These are phyloP conservation scores for Germaria angustata DNA, from an alignment of 2,888 invertebrate genomes.

Conservation along the genomic window DNA sequence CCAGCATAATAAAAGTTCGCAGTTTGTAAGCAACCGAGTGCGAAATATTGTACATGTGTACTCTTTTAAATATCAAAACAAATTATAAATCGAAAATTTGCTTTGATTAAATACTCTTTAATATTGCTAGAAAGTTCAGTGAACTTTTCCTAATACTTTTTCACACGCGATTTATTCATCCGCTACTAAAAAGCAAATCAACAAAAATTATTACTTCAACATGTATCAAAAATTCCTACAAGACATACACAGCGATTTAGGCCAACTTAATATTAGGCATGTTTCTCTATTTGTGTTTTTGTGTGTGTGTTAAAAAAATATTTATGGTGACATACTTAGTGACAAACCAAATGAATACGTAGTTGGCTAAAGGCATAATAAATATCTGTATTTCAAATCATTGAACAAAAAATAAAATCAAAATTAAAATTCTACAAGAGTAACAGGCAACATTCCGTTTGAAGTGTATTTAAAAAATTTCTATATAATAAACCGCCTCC, in stretches of 20 bases:
- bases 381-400: background rate
- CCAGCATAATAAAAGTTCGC: background rate
- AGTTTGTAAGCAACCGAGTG: background rate
- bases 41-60: background rate
- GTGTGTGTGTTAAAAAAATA: background rate
- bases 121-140: slow-evolving; percentile 39
- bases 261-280: background rate
- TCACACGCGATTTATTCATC: slow-evolving; percentile 61
- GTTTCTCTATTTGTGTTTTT: background rate
- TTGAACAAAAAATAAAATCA: background rate
- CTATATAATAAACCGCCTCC: background rate
- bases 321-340: background rate
- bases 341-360: background rate
- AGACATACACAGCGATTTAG: background rate
- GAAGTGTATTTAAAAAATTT: background rate
- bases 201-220: background rate
- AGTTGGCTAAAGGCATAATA: too few species aligned
- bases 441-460: background rate
- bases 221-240: slow-evolving; percentile 41
- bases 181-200: slow-evolving; percentile 32
- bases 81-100: slow-evolving; percentile 10
- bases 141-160: slow-evolving; percentile 32
- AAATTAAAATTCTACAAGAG: slow-evolving; percentile 51
- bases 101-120: background rate
- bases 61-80: background rate